Conservation (phyloP, 2,888 invertebrate genomes). For the Dendrolimus houi region DNA sequence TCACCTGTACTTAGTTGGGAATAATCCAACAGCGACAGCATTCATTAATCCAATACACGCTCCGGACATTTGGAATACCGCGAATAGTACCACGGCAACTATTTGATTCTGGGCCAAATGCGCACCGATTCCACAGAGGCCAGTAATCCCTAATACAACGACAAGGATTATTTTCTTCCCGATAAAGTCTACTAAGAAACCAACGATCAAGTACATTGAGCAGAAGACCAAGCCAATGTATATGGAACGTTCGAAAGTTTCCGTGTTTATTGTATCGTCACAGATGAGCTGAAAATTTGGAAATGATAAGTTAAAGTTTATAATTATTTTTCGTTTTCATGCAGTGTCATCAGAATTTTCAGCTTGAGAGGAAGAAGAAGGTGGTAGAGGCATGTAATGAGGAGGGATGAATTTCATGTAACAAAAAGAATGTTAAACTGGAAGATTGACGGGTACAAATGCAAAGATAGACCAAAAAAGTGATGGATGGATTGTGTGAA, state of each 20-base stretch:
- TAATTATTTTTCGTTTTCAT: no score
- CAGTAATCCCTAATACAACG: slow-evolving; percentile 63
- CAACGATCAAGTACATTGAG: slow-evolving; percentile 78
- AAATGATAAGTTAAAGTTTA: not conserved
- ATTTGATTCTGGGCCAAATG: slow-evolving; percentile 76
- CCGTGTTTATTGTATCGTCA: slow-evolving; percentile 71
- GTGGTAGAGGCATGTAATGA: no score
- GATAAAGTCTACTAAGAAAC: slow-evolving; percentile 72
- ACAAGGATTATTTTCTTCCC: slow-evolving; percentile 76
- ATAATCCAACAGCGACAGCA: slow-evolving; percentile 76
- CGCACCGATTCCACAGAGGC: slow-evolving; percentile 74
- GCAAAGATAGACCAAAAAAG: no score
- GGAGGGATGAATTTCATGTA: no score
- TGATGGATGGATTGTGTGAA: no score
- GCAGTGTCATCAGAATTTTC: no score
- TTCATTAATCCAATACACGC: slow-evolving; percentile 76
- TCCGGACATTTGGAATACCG: slow-evolving; percentile 71
- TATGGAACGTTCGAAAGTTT: slow-evolving; percentile 80
- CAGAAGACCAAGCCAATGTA: slow-evolving; percentile 80
- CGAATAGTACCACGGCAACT: slow-evolving; percentile 76
- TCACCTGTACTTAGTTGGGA: slow-evolving; percentile 73
- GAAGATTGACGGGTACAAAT: no score
- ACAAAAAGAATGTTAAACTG: no score
- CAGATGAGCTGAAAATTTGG: slow-evolving; percentile 44
- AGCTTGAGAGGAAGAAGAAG: no score